These are phyloP conservation scores for Bombus turneri DNA, from an alignment of 1,140 invertebrate species.

Conservation along the genomic window DNA sequence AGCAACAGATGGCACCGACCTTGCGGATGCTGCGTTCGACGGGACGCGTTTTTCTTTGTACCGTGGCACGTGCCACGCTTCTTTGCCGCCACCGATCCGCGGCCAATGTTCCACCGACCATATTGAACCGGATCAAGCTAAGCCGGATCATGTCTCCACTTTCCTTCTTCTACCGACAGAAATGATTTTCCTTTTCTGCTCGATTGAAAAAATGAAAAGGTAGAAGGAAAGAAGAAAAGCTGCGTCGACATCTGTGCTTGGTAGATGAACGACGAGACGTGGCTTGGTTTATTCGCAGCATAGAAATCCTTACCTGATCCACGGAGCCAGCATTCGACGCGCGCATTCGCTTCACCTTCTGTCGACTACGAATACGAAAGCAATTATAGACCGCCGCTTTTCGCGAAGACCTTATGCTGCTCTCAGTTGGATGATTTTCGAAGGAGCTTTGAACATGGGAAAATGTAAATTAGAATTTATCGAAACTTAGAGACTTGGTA, in stretches of 20 bases:
- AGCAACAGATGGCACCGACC: constrained; percentile 26
- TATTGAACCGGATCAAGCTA: background rate
- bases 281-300: background rate
- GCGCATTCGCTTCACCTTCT: constrained; percentile 1
- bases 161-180: background rate
- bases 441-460: background rate
- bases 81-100: background rate
- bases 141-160: background rate
- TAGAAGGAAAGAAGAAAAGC: background rate
- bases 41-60: constrained; percentile 4
- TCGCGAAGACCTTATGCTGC: background rate
- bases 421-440: too few species aligned
- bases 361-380: background rate
- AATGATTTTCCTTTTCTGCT: background rate
- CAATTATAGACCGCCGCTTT: background rate
- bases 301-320: constrained; percentile 12
- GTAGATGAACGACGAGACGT: background rate
- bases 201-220: background rate
- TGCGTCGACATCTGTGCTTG: background rate
- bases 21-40: constrained; percentile 13
- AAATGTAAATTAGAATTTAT: background rate
- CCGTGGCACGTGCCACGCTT: constrained; percentile 8
- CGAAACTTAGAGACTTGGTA: too few species aligned
- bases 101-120: background rate
- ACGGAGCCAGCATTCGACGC: background rate